A percentile compares a stretch with the other conserved stretches of the same genome.
Conservation (phyloP, 2,888 invertebrate species). For the Seira sanloemensis region DNA sequence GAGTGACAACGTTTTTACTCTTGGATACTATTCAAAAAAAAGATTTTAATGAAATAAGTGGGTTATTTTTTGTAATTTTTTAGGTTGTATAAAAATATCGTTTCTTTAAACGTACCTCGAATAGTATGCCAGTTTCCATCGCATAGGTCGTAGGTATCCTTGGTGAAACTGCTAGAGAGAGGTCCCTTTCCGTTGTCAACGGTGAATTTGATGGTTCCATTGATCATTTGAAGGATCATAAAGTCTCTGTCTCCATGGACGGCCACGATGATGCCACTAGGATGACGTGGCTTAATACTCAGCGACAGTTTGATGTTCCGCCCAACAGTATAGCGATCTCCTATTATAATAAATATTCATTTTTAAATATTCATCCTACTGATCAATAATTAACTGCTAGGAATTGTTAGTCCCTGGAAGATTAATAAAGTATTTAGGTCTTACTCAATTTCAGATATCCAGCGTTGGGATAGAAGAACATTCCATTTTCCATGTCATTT, state of each 20-base stretch:
- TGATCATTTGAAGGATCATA: conserved; percentile 89
- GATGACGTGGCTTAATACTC: conserved; percentile 90
- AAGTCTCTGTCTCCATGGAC: conserved; percentile 90
- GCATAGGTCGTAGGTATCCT: conserved; percentile 84
- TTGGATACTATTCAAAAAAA: conserved; percentile 80
- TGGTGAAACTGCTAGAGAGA: conserved; percentile 83
- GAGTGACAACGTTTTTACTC: conserved; percentile 90
- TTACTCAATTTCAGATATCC: conserved; percentile 82
- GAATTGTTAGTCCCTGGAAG: too few relatives aligned
- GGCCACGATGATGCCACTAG: conserved; percentile 89
- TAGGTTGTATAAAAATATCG: background rate
- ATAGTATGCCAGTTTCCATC: conserved; percentile 97
- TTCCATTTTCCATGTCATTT: conserved; percentile 86
- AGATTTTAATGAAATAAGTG: too few relatives aligned
- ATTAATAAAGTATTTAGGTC: conserved; percentile 4
- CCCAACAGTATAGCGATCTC: conserved; percentile 88
- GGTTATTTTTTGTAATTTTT: too few relatives aligned
- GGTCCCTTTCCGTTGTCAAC: conserved; percentile 90
- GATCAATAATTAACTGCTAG: background rate
- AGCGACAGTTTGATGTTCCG: conserved; percentile 86
- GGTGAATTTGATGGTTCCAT: conserved; percentile 88
- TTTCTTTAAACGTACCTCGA: conserved; percentile 76
- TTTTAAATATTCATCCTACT: too few relatives aligned
- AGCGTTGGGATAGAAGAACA: conserved; percentile 88
- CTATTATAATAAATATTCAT: too few relatives aligned